Base-by-base conservation (phyloP, 2,113 vertebrate species). In the Balaenoptera acutorostrata region DNA sequence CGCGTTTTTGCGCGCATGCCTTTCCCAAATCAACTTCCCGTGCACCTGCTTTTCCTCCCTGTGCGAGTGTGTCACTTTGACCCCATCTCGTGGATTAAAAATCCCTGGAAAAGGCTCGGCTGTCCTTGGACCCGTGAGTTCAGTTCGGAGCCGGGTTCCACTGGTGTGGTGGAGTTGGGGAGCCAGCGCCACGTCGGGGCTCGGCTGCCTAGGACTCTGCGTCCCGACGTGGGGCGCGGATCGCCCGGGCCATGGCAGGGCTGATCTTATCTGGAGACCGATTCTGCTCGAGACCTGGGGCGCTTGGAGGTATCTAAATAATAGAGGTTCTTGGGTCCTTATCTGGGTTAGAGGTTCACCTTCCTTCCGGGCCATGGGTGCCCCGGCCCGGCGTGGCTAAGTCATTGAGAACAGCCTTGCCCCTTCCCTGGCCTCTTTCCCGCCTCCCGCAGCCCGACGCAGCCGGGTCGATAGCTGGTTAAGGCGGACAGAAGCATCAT, bases 401-500 rank as follows among this genome's bases (percentile, higher is more conserved):
- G 95, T 96, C 98, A 98, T 98, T 98, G 98, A 98, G 98, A 98
- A 97, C 84, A 96, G 95, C 98, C 98, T 98, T 89, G 95, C 97
- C 98, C 97, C 98, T 98, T 98, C 98, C 99, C 99, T 98, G 99
- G 98, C 98, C 99, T 98, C 98, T 98, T 98, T 98, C 98, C 98
- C 98, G 98, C 98, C 98, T 97, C 98, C 98, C 98, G 98, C 98
- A 98, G 99, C 98, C 97, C 98, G 97, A 98, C 96, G 96, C 97
- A 75, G 92, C 98, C 87, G 94, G 98, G 99, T 99, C 99, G 89
- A 99, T 99, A 98, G 41, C 95, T 97, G 99, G 99, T 99, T 99
- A 98, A 99, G 99, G 98, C 84, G 39, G 98, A 98, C 84, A 39
- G 98, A 98, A 99, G 98, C 98, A 97, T 91, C 99, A 99, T 99